phyloP scores from a whole-genome alignment of 2,888 invertebrate species.

The Ditula angustiorana region DNA sequence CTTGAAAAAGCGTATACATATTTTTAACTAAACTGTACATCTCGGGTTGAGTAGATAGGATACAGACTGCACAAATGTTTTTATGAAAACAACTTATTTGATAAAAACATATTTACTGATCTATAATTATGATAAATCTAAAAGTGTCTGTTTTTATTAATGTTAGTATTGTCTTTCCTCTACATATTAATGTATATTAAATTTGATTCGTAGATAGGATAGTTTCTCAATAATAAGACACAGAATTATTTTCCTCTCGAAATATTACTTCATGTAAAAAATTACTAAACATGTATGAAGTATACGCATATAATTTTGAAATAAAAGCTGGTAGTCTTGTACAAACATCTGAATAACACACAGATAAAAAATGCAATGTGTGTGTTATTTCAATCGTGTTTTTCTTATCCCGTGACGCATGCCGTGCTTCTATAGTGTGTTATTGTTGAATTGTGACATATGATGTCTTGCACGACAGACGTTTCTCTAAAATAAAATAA shows the following conservation, averaged over 20 bases:
- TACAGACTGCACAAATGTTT: not conserved
- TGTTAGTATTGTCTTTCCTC: not conserved
- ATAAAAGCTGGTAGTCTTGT: no score
- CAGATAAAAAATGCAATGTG: not conserved
- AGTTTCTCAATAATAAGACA: no score
- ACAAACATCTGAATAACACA: no score
- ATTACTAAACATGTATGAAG: no score
- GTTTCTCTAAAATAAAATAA: conserved; percentile 26
- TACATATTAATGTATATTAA: no score
- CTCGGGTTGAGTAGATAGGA: no score
- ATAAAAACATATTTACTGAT: not conserved
- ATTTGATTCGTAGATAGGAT: no score
- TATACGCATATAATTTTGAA: no score
- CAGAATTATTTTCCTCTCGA: no score
- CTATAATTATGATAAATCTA: not conserved
- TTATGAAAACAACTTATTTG: not conserved
- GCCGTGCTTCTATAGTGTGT: conserved; percentile 60
- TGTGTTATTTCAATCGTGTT: conserved; percentile 6
- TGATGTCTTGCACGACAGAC: conserved; percentile 25
- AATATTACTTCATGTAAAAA: no score
- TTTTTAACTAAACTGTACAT: no score
- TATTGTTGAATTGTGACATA: conserved; percentile 30
- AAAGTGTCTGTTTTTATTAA: not conserved
- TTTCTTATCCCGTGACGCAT: conserved; percentile 53
- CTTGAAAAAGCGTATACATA: no score